phyloP scores from a whole-genome alignment of 2,113 vertebrate genomes.

The Otocyon megalotis region DNA sequence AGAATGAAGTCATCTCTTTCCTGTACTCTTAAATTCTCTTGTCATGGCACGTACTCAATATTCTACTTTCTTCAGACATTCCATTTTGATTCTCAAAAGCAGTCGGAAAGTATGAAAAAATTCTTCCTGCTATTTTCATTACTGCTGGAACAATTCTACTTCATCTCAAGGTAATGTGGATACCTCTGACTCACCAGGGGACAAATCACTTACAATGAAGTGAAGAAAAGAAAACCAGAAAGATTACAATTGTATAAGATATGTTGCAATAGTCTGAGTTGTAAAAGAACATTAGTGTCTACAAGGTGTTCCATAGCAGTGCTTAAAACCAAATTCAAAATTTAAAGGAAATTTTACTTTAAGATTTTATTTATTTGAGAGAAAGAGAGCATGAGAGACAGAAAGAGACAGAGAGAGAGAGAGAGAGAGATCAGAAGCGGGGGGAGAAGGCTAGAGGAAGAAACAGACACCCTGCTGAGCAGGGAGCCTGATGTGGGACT shows the following conservation, averaged over 20 bases:
- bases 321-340: background rate
- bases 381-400: too few species aligned
- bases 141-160: background rate
- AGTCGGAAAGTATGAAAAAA: background rate
- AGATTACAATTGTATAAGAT: background rate
- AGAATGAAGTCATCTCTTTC: background rate
- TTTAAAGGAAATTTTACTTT: background rate
- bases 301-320: background rate
- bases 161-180: background rate
- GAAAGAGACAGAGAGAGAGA: too few species aligned
- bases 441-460: too few species aligned
- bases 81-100: conserved; percentile 15
- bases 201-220: background rate
- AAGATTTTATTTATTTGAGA: background rate
- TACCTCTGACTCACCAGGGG: conserved; percentile 27
- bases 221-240: background rate
- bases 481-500: too few species aligned
- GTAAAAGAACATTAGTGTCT: background rate
- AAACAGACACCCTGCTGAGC: too few species aligned
- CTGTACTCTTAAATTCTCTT: background rate
- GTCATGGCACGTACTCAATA: background rate
- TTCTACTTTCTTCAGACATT: conserved; percentile 5
- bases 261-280: background rate
- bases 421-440: too few species aligned
- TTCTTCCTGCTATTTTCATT: conserved; percentile 54